A percentile compares a stretch with the other conserved stretches of the same genome.
These are phyloP conservation scores for Diachrysia chrysitis DNA, from an alignment of 2,888 invertebrate species.

Conservation along the genomic window DNA sequence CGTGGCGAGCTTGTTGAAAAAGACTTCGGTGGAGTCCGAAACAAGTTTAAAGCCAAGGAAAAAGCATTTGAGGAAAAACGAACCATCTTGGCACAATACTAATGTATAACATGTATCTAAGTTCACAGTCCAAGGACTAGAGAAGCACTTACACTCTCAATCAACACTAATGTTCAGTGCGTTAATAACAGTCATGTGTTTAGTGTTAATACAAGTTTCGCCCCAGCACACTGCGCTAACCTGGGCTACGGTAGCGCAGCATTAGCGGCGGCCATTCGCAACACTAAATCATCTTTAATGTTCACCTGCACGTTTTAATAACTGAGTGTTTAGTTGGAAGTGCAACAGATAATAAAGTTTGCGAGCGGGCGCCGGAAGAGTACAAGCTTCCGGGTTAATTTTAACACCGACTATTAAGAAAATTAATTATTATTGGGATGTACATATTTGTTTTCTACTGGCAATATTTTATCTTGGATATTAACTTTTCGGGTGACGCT, in stretches of 20 bases:
- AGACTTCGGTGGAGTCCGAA: too few species aligned
- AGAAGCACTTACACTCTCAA: background rate
- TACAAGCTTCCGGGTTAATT: background rate
- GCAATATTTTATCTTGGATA: background rate
- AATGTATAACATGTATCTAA: background rate
- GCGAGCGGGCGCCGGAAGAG: background rate
- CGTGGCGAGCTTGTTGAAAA: too few species aligned
- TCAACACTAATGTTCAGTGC: background rate
- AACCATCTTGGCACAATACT: background rate
- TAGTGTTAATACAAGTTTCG: background rate
- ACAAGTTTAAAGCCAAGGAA: too few species aligned
- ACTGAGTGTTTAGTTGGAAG: slow-evolving; percentile 22
- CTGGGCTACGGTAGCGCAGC: slow-evolving; percentile 7
- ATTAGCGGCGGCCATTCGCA: slow-evolving; percentile 34
- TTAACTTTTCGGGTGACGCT: too few species aligned
- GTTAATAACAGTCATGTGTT: background rate
- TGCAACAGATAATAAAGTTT: slow-evolving; percentile 35
- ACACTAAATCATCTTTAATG: slow-evolving; percentile 52
- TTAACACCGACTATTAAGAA: background rate
- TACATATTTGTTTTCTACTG: background rate
- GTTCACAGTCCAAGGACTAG: background rate
- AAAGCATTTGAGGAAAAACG: background rate
- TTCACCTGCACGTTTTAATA: slow-evolving; percentile 47
- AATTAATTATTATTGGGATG: background rate
- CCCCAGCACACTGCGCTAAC: background rate